Conservation (phyloP, 2,113 vertebrate genomes). For the Halichoerus grypus region DNA sequence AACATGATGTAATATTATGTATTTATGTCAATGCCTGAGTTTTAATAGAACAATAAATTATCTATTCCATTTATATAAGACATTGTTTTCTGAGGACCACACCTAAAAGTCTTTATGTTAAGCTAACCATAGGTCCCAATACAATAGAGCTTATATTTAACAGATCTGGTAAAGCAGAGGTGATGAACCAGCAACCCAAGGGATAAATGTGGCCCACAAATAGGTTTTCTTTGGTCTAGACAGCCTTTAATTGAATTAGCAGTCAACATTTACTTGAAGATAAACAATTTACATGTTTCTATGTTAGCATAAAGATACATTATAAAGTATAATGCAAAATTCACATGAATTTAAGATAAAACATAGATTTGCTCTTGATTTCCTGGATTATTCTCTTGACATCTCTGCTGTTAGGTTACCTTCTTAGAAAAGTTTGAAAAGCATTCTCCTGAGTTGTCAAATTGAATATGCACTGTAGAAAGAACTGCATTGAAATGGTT, state of each 20-base stretch:
- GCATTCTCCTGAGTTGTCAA: neutral
- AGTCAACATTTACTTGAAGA: neutral
- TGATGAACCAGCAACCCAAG: neutral
- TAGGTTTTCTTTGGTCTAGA: neutral
- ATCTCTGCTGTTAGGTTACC: neutral
- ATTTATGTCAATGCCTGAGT: neutral
- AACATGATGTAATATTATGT: neutral
- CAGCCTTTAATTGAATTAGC: neutral
- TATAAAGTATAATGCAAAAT: neutral
- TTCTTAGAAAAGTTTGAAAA: slow-evolving; percentile 1
- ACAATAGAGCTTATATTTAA: neutral
- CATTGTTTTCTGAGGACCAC: neutral
- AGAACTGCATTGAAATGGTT: neutral
- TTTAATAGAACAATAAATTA: slow-evolving; percentile 21
- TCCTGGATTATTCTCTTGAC: neutral
- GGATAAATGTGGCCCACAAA: neutral
- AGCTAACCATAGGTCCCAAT: neutral
- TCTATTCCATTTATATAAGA: neutral
- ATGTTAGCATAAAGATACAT: neutral
- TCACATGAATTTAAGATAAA: neutral
- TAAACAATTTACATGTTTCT: neutral
- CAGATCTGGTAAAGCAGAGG: neutral
- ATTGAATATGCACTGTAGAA: neutral
- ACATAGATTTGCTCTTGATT: neutral
- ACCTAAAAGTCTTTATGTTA: neutral